Base-by-base conservation (phyloP, 2,888 invertebrate genomes). In the Tachina fera region DNA sequence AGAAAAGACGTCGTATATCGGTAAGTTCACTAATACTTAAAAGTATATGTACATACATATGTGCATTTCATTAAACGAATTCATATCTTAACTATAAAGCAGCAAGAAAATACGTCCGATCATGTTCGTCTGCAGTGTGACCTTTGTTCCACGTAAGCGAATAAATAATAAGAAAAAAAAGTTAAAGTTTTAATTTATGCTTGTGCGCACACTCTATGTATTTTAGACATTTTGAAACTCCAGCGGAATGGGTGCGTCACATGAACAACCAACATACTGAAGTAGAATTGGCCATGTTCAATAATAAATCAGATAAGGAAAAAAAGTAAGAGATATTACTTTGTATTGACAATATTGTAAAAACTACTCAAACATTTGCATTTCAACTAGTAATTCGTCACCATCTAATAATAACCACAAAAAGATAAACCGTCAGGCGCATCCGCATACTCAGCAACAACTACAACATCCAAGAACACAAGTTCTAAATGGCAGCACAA, bases 211-310 rank as follows among this genome's bases (percentile, higher is more conserved):
- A 1, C 10, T 56, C 31, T 16, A 16, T 58, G 14, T 22, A 83
- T 67, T 83, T 51, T 67, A 93, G 93, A 76, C 91, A 94, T 88
- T 96, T 96, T 93, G 94, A 96, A 61, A 96, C 96, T 84, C 97
- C 97, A 0, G 97, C 95, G 22, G 97, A 97, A 92, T 97, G 97
- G 97, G 97, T 97, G 63, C 95, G 96, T 6, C 97, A 97, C 90
- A 96, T 97, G 90, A 97, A 97, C 91, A 96, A 95, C 90, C 95
- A 96, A 47, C 97, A 97, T 92, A 97, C 97, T 0, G 97, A 97
- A 91, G 93, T 94, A 88, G 96, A 97, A 94, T 93, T 97, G 93
- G 96, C 96, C 91, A 93, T 96, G 89, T 92, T 91, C 82, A 92
- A 92, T 79, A 92, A 90, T 87, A 91, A 91, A 89, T 91, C 91